Percentiles rank a stretch among this genome's conserved stretches.
These are phyloP conservation scores for Halcyon smyrnensis DNA, from an alignment of 2,797 vertebrate genomes.

Conservation along the genomic window DNA sequence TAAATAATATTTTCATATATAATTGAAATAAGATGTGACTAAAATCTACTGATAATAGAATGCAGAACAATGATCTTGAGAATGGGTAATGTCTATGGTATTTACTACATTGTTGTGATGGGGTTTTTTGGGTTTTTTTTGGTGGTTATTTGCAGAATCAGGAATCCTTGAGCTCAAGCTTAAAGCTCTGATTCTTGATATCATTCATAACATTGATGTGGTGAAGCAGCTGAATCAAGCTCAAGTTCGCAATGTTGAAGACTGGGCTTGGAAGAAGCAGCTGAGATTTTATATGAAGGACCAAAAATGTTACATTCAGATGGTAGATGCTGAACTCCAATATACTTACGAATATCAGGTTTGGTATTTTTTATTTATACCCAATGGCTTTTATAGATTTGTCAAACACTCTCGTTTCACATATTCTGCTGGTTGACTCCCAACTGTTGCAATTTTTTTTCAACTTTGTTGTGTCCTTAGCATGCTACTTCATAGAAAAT, in stretches of 20 bases:
- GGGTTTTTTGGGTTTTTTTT: background rate
- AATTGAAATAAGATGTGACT: background rate
- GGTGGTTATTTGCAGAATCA: conserved; percentile 79
- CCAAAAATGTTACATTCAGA: conserved; percentile 86
- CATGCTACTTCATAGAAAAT: background rate
- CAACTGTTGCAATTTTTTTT: background rate
- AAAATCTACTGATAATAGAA: background rate
- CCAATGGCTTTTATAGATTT: background rate
- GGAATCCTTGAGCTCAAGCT: conserved; percentile 91
- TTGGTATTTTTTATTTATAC: background rate
- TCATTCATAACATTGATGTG: conserved; percentile 95
- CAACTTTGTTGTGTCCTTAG: background rate
- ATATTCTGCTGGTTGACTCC: background rate
- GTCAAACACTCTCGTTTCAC: background rate
- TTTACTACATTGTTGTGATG: background rate
- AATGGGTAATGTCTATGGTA: background rate
- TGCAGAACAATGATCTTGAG: background rate
- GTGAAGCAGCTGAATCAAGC: conserved; percentile 88
- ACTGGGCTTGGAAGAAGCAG: conserved; percentile 95
- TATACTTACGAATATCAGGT: conserved; percentile 99
- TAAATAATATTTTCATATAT: background rate
- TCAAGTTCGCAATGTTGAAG: conserved; percentile 81
- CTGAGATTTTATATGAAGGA: conserved; percentile 93
- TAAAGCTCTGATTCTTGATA: conserved; percentile 94
- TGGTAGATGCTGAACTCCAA: conserved; percentile 94